Evolutionary conservation across 2,888 invertebrate species (phyloP).

Genomic region (Mesorhabditis sp.): DNA sequence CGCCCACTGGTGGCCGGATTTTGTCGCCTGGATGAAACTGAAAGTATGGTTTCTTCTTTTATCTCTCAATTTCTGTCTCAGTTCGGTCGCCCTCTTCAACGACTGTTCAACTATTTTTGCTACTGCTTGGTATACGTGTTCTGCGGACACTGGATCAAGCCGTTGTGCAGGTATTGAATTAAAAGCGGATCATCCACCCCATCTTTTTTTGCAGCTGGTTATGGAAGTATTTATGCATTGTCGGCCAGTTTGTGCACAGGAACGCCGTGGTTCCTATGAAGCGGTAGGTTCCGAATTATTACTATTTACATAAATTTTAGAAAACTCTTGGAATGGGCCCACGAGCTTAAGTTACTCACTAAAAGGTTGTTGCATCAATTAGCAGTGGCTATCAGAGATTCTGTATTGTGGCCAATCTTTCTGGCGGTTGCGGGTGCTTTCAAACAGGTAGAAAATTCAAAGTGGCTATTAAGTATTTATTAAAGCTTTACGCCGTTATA

Average conservation of each 20-base stretch:
- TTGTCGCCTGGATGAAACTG: conserved; percentile 35
- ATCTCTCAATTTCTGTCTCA: conserved; percentile 9
- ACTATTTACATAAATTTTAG: neutral
- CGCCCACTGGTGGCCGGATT: conserved; percentile 50
- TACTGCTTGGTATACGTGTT: conserved; percentile 37
- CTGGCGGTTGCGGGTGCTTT: conserved; percentile 26
- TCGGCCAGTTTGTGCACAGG: neutral
- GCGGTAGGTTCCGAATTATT: neutral
- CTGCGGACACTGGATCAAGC: conserved; percentile 40
- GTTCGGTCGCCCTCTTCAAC: conserved; percentile 27
- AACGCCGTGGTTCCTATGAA: neutral
- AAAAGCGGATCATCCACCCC: conserved; percentile 14
- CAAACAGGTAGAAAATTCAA: conserved; percentile 14
- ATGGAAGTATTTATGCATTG: neutral
- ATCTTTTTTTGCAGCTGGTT: neutral
- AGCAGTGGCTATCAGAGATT: conserved; percentile 31
- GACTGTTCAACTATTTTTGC: conserved; percentile 33
- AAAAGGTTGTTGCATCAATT: neutral
- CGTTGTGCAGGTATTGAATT: conserved; percentile 22
- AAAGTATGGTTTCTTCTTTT: conserved; percentile 16
- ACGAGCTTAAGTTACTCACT: neutral
- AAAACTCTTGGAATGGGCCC: neutral
- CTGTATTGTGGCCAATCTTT: conserved; percentile 48
- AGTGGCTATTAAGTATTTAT: neutral
- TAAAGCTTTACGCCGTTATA: neutral